A percentile compares a stretch with the other conserved stretches of the same genome.
Conservation (phyloP, 2,113 vertebrate species). For the Platysternon megacephalum region DNA sequence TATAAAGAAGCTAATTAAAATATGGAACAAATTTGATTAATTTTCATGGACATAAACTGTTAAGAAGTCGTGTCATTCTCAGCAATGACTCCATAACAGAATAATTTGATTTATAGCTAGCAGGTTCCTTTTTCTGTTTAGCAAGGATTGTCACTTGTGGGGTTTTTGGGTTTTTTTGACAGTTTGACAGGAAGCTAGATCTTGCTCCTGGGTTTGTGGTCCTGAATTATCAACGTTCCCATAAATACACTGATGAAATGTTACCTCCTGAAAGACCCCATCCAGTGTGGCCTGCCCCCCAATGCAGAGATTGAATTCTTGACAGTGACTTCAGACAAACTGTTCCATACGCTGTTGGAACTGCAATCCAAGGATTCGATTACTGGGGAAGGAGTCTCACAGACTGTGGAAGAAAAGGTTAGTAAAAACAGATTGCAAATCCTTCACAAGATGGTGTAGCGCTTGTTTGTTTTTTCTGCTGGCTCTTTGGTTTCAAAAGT, state of each 20-base stretch:
- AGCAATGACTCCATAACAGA: constrained; percentile 26
- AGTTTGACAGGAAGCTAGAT: constrained; percentile 82
- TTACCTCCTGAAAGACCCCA: constrained; percentile 77
- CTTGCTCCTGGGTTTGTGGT: constrained; percentile 80
- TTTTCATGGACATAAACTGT: background rate
- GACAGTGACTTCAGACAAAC: constrained; percentile 80
- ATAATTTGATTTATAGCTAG: constrained; percentile 55
- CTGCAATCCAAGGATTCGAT: constrained; percentile 81
- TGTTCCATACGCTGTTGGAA: constrained; percentile 85
- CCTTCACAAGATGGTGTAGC: constrained; percentile 39
- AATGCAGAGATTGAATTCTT: constrained; percentile 83
- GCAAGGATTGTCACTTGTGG: constrained; percentile 27
- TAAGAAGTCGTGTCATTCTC: constrained; percentile 53
- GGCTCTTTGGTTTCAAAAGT: background rate
- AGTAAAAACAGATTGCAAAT: constrained; percentile 43
- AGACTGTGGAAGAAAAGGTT: constrained; percentile 86
- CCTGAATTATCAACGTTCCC: constrained; percentile 77
- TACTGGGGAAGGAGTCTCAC: constrained; percentile 78
- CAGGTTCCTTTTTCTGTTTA: constrained; percentile 40
- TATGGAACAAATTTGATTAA: constrained; percentile 48
- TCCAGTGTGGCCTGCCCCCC: constrained; percentile 79
- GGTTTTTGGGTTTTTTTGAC: constrained; percentile 44
- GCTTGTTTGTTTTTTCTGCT: background rate
- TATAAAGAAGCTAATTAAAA: constrained; percentile 60
- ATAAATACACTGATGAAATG: constrained; percentile 81